Base-by-base conservation (phyloP, 2,113 vertebrate species). In the Cervus canadensis region DNA sequence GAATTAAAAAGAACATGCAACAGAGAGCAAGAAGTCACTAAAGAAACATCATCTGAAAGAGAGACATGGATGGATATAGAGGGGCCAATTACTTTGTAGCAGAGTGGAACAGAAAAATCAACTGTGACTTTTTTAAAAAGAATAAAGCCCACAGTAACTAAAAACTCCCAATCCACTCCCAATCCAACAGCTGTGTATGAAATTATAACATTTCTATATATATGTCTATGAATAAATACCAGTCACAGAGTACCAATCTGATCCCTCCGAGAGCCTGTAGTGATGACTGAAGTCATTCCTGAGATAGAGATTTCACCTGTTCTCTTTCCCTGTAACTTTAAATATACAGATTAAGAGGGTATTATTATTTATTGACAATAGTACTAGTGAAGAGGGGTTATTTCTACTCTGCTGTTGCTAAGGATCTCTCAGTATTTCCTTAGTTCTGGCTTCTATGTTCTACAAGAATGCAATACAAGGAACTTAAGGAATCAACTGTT, bases 1-100 rank as follows among this genome's bases (percentile, higher is more conserved):
- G 97, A 98, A 98, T 98, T 98, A 97, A 98, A 97, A 97, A 98
- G 96, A 98, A 98, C 96, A 96, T 87, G 76, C 64, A 96, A 92
- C 2, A 91, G 92, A 96, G 40, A 98, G 48, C 91, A 97, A 89
- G 56, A 43, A 95, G 64, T 54, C 85, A 89, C 87, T 93, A 82
- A 28, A 93, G 59, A 97, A 98, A 97, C 84, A 84, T 90, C 45
- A 87, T 28, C 25, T 91, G 84, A 89, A 76, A n/a, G 15, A 97
- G 48, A 62, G 90, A 97, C 62, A 26, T 87, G 78, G 43, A 94
- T 93, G 74, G 50, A 94, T 67, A 87, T 26, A 62, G 59, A 96
- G 48, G 30, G 60, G 30, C 8, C 0, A 83, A 76, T 60, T 89
- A 40, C 50, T 54, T 43, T 91, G 92, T 10, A 12, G 25, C 54